Percentiles rank a stretch among this genome's conserved stretches.
Conservation (phyloP, 2,113 vertebrate genomes). For the Cervus canadensis region DNA sequence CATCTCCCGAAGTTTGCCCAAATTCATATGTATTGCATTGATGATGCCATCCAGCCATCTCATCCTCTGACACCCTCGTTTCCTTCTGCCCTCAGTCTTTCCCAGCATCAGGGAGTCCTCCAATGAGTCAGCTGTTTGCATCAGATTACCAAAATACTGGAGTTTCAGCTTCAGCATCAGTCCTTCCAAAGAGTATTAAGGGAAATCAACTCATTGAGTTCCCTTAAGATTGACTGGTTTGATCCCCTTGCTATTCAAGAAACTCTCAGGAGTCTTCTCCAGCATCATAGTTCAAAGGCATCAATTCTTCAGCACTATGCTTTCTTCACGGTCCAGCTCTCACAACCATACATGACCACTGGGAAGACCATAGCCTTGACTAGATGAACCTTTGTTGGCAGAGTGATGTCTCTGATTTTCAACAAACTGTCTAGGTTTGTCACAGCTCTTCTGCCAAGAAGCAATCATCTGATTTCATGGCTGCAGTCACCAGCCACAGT, state of each 20-base stretch:
- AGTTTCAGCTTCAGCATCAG: background rate
- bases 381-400: background rate
- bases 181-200: background rate
- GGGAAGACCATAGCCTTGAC: background rate
- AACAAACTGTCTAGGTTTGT: background rate
- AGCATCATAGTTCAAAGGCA: background rate
- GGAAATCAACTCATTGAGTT: background rate
- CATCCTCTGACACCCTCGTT: background rate
- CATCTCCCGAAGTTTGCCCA: background rate
- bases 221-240: background rate
- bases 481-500: background rate
- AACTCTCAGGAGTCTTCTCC: background rate
- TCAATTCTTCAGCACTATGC: background rate
- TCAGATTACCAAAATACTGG: background rate
- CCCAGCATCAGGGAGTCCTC: background rate
- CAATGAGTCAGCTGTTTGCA: background rate
- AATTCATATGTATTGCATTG: background rate
- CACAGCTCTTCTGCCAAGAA: background rate
- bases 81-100: background rate
- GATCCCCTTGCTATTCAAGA: background rate
- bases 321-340: background rate
- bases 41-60: background rate
- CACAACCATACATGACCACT: accelerated
- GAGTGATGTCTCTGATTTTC: background rate
- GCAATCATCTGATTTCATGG: background rate